Evolutionary conservation across 2,888 invertebrate species (phyloP).

Genomic region (Cacoxenus indagator): DNA sequence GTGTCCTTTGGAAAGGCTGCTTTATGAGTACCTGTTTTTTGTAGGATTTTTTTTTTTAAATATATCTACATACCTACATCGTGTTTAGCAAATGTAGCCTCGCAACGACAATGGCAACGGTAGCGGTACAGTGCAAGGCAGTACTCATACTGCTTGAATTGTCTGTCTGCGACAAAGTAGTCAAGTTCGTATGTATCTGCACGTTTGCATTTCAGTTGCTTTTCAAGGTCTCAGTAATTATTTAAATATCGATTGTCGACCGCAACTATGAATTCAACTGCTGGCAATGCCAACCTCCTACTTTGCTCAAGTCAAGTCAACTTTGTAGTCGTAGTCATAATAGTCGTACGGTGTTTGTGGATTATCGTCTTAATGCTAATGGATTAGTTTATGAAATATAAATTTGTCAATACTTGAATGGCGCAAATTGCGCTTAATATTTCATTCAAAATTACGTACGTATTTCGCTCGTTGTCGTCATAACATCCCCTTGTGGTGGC

Average conservation of each 20-base stretch:
- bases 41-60: not conserved
- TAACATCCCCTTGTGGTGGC: not conserved
- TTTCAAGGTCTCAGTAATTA: conserved; percentile 8
- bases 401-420: no score
- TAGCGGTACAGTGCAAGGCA: not conserved
- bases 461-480: not conserved
- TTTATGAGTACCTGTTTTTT: no score
- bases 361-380: not conserved
- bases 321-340: no score
- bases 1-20: not conserved
- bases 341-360: no score
- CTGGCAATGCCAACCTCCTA: no score
- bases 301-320: not conserved
- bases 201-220: not conserved
- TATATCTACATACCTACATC: not conserved
- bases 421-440: not conserved
- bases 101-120: not conserved
- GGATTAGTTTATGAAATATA: conserved; percentile 1
- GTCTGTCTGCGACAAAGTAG: not conserved
- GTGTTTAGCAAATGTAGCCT: not conserved
- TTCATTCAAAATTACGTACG: not conserved
- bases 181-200: not conserved
- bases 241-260: conserved; percentile 4
- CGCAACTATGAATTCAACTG: no score
- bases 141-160: not conserved